Evolutionary conservation across 2,888 invertebrate genomes (phyloP).

Genomic region (Platycheirus albimanus): DNA sequence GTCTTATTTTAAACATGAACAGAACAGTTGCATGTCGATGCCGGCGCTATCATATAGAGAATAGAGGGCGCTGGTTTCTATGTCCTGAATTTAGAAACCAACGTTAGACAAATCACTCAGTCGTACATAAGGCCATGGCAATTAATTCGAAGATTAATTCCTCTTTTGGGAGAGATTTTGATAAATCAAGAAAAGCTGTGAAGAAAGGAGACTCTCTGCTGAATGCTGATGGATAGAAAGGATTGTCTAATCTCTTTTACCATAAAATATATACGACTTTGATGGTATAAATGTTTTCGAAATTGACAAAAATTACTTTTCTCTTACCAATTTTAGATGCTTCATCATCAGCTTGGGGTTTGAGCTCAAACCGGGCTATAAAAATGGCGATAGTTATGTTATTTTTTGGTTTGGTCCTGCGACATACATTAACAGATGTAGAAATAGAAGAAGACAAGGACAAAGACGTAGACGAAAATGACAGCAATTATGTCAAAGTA

Average conservation of each 20-base stretch:
- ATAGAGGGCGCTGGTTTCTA: slow-evolving; percentile 21
- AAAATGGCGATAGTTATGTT: slow-evolving; percentile 56
- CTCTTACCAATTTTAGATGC: slow-evolving; percentile 55
- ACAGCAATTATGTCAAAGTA: background rate
- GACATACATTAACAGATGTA: slow-evolving; percentile 29
- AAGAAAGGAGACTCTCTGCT: slow-evolving; percentile 25
- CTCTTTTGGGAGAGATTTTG: slow-evolving; percentile 78
- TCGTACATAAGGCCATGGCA: slow-evolving; percentile 75
- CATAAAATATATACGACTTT: background rate
- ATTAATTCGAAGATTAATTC: slow-evolving; percentile 80
- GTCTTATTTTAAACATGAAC: no score
- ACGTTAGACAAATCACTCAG: slow-evolving; percentile 67
- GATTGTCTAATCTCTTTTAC: background rate
- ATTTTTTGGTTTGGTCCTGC: slow-evolving; percentile 46
- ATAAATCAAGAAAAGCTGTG: slow-evolving; percentile 63
- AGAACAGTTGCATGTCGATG: no score
- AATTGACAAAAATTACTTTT: slow-evolving; percentile 62
- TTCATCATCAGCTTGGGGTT: slow-evolving; percentile 57
- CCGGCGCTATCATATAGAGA: no score
- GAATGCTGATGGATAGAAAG: background rate
- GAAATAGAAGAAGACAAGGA: background rate
- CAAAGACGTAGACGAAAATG: background rate
- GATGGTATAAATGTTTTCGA: slow-evolving; percentile 37
- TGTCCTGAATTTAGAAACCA: slow-evolving; percentile 8
- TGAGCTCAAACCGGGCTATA: slow-evolving; percentile 48